A percentile compares a stretch with the other conserved stretches of the same genome.
phyloP scores from a whole-genome alignment of 2,113 vertebrate species.

The Bucco capensis region DNA sequence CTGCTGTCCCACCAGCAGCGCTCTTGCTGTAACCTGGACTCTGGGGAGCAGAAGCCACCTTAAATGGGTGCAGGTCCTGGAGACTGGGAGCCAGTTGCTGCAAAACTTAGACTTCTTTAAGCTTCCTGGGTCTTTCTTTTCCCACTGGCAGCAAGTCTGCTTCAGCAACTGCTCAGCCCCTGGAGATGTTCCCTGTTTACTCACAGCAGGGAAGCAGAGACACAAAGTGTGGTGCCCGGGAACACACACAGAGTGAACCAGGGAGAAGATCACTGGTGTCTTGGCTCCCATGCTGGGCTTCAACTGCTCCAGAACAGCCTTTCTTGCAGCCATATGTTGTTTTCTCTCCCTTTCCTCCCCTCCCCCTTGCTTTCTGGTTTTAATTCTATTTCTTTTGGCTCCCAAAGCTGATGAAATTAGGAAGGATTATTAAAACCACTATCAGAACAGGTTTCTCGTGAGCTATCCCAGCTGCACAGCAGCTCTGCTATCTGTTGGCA shows the following conservation, averaged over 20 bases:
- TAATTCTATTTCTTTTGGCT: background rate
- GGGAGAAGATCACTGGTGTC: background rate
- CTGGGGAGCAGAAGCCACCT: background rate
- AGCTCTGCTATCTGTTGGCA: background rate
- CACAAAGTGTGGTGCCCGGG: background rate
- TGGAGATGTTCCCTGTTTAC: rapidly evolving
- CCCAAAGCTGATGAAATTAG: background rate
- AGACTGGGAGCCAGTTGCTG: background rate
- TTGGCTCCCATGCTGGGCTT: background rate
- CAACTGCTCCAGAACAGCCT: background rate
- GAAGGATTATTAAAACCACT: background rate
- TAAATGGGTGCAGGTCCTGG: background rate
- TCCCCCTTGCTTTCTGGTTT: background rate
- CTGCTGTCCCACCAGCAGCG: background rate
- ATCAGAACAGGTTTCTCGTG: background rate
- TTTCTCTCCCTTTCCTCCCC: background rate
- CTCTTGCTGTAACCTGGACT: background rate
- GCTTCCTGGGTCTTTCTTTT: background rate
- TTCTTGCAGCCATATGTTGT: background rate
- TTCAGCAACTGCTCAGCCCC: background rate
- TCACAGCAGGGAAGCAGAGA: background rate
- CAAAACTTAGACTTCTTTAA: background rate
- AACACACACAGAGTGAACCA: background rate
- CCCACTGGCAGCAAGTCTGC: background rate
- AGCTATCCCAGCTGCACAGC: background rate